These are phyloP conservation scores for Standfussiana lucernea DNA, from an alignment of 2,888 invertebrate species.

Conservation along the genomic window DNA sequence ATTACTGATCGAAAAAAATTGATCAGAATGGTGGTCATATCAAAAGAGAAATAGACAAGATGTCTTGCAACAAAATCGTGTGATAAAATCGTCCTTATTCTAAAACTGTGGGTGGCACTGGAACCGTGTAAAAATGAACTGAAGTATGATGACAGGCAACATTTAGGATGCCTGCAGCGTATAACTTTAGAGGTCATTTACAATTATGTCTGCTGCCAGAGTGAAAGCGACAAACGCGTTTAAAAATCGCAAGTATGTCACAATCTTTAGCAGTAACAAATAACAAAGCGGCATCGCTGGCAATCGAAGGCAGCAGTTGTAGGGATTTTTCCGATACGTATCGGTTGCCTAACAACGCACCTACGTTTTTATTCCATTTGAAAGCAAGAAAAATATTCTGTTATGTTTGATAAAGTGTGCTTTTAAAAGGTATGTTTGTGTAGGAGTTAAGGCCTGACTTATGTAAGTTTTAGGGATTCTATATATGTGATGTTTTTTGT, in stretches of 20 bases:
- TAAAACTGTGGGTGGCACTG: no score
- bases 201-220: background rate
- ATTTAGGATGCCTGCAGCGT: no score
- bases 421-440: background rate
- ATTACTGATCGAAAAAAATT: no score
- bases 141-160: no score
- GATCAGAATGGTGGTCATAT: no score
- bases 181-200: background rate
- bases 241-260: background rate
- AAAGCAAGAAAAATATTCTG: background rate
- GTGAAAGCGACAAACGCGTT: background rate
- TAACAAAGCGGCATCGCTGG: conserved; percentile 17
- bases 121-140: no score
- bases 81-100: no score
- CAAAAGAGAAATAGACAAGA: no score
- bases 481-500: background rate
- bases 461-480: background rate
- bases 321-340: conserved; percentile 35
- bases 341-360: conserved; percentile 33
- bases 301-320: background rate
- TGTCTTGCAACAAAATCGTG: no score
- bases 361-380: background rate
- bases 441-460: background rate
- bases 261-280: background rate
- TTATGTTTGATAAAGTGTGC: background rate